A percentile compares a stretch with the other conserved stretches of the same genome.
phyloP scores from a whole-genome alignment of 2,113 vertebrate genomes.

The Sciurus niger region DNA sequence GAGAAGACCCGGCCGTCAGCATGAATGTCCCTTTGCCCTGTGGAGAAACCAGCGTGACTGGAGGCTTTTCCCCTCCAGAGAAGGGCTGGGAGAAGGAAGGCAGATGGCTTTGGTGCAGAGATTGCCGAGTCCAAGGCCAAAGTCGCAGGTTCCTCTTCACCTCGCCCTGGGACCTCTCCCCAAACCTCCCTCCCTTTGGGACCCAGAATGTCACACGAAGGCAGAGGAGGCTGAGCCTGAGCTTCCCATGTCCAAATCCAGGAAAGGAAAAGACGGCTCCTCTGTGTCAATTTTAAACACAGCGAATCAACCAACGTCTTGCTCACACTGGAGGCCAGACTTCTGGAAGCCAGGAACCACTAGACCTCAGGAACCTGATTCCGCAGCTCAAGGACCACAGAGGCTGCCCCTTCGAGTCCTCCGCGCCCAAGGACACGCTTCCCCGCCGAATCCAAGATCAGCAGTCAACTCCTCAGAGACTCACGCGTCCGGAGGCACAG shows the following conservation, averaged over 20 bases:
- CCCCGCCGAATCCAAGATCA: no score
- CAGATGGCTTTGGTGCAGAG: neutral
- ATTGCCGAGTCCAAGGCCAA: neutral
- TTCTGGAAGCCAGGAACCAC: neutral
- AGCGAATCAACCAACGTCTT: neutral
- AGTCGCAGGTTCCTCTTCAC: fast-evolving
- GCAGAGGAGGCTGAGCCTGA: neutral
- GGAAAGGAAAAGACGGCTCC: neutral
- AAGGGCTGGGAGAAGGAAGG: no score
- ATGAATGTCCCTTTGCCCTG: neutral
- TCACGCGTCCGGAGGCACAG: fast-evolving
- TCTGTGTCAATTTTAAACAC: neutral
- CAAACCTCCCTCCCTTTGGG: neutral
- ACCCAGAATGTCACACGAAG: neutral
- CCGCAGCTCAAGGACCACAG: neutral
- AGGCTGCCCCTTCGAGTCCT: neutral
- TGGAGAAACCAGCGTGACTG: neutral
- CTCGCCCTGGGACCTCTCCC: neutral
- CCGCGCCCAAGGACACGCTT: neutral
- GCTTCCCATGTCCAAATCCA: neutral
- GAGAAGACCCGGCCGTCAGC: neutral
- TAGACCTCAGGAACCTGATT: neutral
- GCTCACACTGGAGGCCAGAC: neutral
- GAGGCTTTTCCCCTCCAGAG: neutral
- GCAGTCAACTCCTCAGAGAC: neutral